Evolutionary conservation across 2,888 invertebrate genomes (phyloP).

Genomic region (Phlogophora meticulosa): DNA sequence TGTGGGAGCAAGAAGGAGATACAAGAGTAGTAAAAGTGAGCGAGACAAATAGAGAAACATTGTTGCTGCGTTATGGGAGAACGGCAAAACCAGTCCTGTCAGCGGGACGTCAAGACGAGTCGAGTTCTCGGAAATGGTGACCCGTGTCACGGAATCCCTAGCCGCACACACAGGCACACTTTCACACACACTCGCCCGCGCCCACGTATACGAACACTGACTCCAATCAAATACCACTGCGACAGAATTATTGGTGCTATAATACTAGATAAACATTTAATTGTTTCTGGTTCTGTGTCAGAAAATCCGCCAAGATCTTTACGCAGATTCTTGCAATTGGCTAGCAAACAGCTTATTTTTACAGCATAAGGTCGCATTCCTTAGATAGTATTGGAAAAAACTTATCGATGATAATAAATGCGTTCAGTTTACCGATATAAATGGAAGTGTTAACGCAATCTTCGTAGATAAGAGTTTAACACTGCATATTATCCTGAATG

Average conservation of each 20-base stretch:
- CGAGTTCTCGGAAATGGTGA: conserved; percentile 90
- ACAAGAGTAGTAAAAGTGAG: conserved; percentile 69
- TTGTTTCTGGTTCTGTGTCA: conserved; percentile 22
- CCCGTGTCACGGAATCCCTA: conserved; percentile 91
- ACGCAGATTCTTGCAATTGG: conserved; percentile 18
- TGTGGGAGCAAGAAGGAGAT: conserved; percentile 72
- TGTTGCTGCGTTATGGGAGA: conserved; percentile 84
- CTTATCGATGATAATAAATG: conserved; percentile 45
- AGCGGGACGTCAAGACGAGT: conserved; percentile 90
- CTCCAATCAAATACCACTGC: conserved; percentile 74
- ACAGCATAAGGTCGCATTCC: conserved; percentile 73
- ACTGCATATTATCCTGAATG: conserved; percentile 36
- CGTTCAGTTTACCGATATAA: conserved; percentile 40
- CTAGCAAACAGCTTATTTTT: conserved; percentile 42
- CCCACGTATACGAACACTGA: conserved; percentile 69
- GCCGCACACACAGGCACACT: conserved; percentile 77
- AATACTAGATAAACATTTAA: conserved; percentile 51
- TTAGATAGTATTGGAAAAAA: conserved; percentile 63
- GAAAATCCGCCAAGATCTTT: conserved; percentile 20
- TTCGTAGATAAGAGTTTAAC: conserved; percentile 56
- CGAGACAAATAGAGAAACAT: conserved; percentile 80
- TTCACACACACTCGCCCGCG: conserved; percentile 64
- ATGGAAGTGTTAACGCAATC: conserved; percentile 43
- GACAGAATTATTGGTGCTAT: conserved; percentile 76
- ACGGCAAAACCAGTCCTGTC: conserved; percentile 91